Evolutionary conservation across 2,797 vertebrate genomes (phyloP), one percentile per base, ranked within the genome.

Genomic region (Protonibea diacanthus): DNA sequence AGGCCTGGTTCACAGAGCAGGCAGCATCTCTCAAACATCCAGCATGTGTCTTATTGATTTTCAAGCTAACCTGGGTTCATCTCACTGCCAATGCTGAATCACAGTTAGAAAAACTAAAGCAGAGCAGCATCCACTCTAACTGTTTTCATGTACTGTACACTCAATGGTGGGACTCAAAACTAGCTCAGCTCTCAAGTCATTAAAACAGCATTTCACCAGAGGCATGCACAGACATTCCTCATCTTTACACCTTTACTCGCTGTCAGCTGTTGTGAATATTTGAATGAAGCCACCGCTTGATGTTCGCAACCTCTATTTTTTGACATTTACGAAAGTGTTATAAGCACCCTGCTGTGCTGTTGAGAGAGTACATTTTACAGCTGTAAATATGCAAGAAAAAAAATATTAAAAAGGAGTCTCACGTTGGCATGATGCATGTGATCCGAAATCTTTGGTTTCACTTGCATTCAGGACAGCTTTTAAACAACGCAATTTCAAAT

Each of bases 11-110:
- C 77, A 85, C 74, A 40, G 71, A 78, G 64, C 75, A 86, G 72
- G 65, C 74, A 83, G 73, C 38, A 49, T 14, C 62, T 55, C 77
- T 63, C 58, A 48, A 76, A 81, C 80, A 70, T 76, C 69, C 79
- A 74, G 69, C 65, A 48, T 66, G 78, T 71, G 67, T 72, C 83
- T 66, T 61, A 86, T 76, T 21, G 69, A 88, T 81, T 81, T 82
- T 71, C 42, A 80, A 69, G 64, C 21, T 27, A 68, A 70, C 71
- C 81, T 68, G 71, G 69, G 67, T 78, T 84, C 66, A 68, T 71
- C 72, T 75, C 71, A 59, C 72, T 27, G 58, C 51, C 42, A 1
- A 76, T 27, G 27, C 71, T 71, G 61, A 59, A 78, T 75, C 71
- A 65, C 23, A 8, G 29, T 8, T 17, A 21, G 33, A 44, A 56